A percentile compares a stretch with the other conserved stretches of the same genome.
Evolutionary conservation across 92 coral and sea anemone species (phyloP).

Genomic region (Parazoanthus darwini): DNA sequence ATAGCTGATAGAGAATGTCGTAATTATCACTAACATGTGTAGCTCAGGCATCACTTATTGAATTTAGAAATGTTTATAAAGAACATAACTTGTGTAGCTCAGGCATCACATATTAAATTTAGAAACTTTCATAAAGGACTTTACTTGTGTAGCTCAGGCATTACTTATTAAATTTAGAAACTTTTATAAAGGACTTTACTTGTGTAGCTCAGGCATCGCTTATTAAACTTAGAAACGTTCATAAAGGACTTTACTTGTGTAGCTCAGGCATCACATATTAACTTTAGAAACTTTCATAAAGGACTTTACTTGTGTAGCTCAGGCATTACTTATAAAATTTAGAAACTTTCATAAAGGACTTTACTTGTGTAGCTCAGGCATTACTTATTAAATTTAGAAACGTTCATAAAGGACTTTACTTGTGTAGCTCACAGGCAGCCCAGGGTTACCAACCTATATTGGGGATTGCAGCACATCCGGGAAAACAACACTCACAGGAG

Average conservation of each 20-base stretch:
- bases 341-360: background rate
- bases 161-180: too few relatives aligned
- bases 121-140: background rate
- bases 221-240: too few relatives aligned
- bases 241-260: background rate
- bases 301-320: conserved; percentile 43
- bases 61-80: background rate
- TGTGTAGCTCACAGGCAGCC: conserved; percentile 73
- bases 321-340: background rate
- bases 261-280: conserved; percentile 41
- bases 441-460: conserved; percentile 85
- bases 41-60: background rate
- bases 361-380: conserved; percentile 56
- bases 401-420: background rate
- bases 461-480: conserved; percentile 98
- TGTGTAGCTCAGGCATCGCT: too few relatives aligned
- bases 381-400: background rate
- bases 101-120: background rate
- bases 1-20: too few relatives aligned
- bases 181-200: background rate
- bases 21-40: too few relatives aligned
- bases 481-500: conserved; percentile 79
- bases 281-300: background rate
- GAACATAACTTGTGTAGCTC: too few relatives aligned
- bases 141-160: too few relatives aligned